A percentile compares a stretch with the other conserved stretches of the same genome.
phyloP scores from a whole-genome alignment of 2,888 invertebrate genomes.

The Meloe dianella region DNA sequence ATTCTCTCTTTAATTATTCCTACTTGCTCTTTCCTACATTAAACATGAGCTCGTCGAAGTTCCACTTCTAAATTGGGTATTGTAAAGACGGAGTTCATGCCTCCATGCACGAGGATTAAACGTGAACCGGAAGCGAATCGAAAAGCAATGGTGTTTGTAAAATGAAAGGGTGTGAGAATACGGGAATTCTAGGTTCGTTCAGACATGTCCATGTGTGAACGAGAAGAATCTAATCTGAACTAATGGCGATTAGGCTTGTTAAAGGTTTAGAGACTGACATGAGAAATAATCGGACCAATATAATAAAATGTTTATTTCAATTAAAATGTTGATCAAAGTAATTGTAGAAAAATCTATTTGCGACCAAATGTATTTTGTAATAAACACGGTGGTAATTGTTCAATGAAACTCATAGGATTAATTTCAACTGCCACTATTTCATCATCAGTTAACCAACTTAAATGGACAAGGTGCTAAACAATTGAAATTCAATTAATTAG shows the following conservation, averaged over 20 bases:
- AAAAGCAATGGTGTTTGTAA: background rate
- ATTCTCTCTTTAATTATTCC: background rate
- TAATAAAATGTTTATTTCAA: background rate
- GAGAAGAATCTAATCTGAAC: background rate
- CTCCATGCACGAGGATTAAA: conserved; percentile 21
- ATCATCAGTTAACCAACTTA: conserved; percentile 70
- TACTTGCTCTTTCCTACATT: conserved; percentile 36
- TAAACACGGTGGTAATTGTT: conserved; percentile 74
- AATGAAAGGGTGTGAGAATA: background rate
- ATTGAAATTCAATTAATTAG: conserved; percentile 24
- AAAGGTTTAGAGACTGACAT: background rate
- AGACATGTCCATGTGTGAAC: background rate
- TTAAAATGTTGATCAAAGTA: background rate
- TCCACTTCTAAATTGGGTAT: conserved; percentile 40
- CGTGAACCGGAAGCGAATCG: background rate
- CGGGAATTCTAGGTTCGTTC: background rate
- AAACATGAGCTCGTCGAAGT: conserved; percentile 40
- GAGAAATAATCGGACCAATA: background rate
- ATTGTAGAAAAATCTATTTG: conserved; percentile 44
- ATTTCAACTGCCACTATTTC: conserved; percentile 82
- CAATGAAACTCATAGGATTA: conserved; percentile 71
- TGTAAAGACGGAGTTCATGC: conserved; percentile 22
- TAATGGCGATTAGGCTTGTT: background rate
- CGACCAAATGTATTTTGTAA: conserved; percentile 71
- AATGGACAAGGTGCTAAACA: conserved; percentile 75